Evolutionary conservation across 2,888 invertebrate genomes (phyloP), one percentile per base, ranked within the genome.

Genomic region (Eristalinus aeneus): DNA sequence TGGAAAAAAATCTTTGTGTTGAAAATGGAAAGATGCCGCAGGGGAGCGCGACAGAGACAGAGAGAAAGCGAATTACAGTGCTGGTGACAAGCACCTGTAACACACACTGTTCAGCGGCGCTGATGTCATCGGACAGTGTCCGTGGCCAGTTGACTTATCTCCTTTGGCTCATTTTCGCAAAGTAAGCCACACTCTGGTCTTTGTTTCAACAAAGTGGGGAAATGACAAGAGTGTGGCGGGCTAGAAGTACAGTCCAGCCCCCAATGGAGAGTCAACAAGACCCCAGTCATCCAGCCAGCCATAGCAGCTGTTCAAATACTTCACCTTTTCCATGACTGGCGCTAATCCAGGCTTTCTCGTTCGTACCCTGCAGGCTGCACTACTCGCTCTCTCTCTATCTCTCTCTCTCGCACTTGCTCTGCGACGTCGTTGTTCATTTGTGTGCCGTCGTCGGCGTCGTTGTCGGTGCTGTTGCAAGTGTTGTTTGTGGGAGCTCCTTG

Each of bases 231-330:
- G 11, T 23, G 63, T 8, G 36, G 53, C n/a, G 1, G 31, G 27
- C 22, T 23, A 8, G 27, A 56, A 31, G 75, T 58, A 60, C 58
- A 46, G 39, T 46, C 39, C n/a, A 39, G 12, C 6, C 5, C 16
- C 16, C 46, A 46, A 16, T 46, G 16, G 46, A 53, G 10, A 61
- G 54, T 34, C 61, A 76, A 61, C 61, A 53, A 23, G 20, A 20
- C n/a, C 16, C 5, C n/a, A 8, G 20, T n/a, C 53, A 27, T 27
- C 27, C 27, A 27, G 53, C 20, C 67, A 68, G 10, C 36, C 27
- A 10, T 16, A 68, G 60, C 76, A 76, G 76, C 76, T 76, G 76
- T 63, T 76, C 36, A 76, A 76, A 76, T 76, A 69, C 46, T 76
- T 46, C 76, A 69, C 68, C 61, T 67, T 75, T 75, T 39, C 65